These are phyloP conservation scores for Athetis lepigone DNA, from an alignment of 2,888 invertebrate species.

Conservation along the genomic window DNA sequence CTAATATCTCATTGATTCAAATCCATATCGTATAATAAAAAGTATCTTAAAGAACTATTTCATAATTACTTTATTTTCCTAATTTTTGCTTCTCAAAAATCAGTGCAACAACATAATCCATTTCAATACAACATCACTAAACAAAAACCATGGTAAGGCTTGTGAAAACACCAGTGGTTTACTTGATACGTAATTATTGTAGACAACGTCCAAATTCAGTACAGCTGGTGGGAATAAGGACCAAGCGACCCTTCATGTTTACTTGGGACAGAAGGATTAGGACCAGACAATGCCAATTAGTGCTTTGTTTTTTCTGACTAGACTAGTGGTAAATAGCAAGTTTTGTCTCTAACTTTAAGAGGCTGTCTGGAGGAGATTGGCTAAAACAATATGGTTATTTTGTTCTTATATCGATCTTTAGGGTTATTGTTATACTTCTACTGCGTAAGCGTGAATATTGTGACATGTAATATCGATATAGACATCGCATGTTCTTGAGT, in stretches of 20 bases:
- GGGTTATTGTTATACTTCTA: too few species aligned
- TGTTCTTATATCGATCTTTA: background rate
- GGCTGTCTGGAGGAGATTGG: constrained; percentile 17
- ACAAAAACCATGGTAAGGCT: background rate
- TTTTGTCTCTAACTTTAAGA: constrained; percentile 4
- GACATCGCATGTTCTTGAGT: too few species aligned
- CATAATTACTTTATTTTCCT: too few species aligned
- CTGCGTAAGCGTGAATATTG: too few species aligned
- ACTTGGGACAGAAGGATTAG: constrained; percentile 31
- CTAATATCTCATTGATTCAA: too few species aligned
- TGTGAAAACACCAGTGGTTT: constrained; percentile 1
- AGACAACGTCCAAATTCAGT: constrained; percentile 8
- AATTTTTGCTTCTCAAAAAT: too few species aligned
- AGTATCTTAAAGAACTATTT: too few species aligned
- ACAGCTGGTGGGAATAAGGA: constrained; percentile 5
- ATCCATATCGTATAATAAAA: too few species aligned
- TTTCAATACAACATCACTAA: background rate
- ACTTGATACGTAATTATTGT: constrained; percentile 28
- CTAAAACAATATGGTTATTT: constrained; percentile 22
- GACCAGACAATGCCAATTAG: constrained; percentile 38
- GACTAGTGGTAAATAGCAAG: constrained; percentile 3
- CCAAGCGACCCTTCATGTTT: constrained; percentile 27
- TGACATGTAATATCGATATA: too few species aligned
- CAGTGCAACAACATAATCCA: background rate
- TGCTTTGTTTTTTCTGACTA: constrained; percentile 23